Evolutionary conservation across 35 echinoderm and acorn worm genomes (phyloP), one percentile per base, ranked within the genome.

Genomic region (Hemicentrotus pulcherrimus): DNA sequence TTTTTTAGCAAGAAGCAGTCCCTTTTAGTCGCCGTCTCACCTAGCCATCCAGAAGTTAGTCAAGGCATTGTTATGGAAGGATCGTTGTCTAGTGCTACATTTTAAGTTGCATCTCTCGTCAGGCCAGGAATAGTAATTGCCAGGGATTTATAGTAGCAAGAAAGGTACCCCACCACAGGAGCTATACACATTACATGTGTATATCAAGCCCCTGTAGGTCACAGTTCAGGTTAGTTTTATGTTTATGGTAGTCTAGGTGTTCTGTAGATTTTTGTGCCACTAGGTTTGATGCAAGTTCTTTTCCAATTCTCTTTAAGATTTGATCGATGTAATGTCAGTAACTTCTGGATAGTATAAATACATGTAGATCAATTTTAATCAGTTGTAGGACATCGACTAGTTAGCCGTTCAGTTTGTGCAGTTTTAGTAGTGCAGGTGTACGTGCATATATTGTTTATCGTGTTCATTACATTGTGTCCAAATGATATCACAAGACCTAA

Each of bases 91-190:
- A 78, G 65, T 78, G 65, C 65, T 28, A 28, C 65, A 78, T 78
- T 78, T 78, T 78, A 78, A 28, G 65, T 78, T 78, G 22, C 65
- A 59, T 14, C 15, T 78, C 65, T 78, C 65, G 22, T 78, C 65
- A 78, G 65, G 19, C 65, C 65, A 78, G 65, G 65, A 78, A 78
- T 78, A 78, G 65, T 78, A 30, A 78, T 78, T 78, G 65, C 65
- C 65, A 78, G 65, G 65, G 19, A 78, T 78, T 78, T 78, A 78
- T 28, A 30, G 19, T 28, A 70, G 65, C 65, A 59, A 59, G 52
- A 59, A 59, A 59, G 52, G 52, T 59, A 59, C 16, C 52, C 52
- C 52, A 78, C 65, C 65, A 78, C 65, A 28, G 65, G 65, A 78
- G 28, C 65, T 78, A 8, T 28, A 78, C 65, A 78, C 28, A n/a